Percentiles rank a stretch among this genome's conserved stretches.
Evolutionary conservation across 2,888 invertebrate species (phyloP).

Genomic region (Choreutis nemorana): DNA sequence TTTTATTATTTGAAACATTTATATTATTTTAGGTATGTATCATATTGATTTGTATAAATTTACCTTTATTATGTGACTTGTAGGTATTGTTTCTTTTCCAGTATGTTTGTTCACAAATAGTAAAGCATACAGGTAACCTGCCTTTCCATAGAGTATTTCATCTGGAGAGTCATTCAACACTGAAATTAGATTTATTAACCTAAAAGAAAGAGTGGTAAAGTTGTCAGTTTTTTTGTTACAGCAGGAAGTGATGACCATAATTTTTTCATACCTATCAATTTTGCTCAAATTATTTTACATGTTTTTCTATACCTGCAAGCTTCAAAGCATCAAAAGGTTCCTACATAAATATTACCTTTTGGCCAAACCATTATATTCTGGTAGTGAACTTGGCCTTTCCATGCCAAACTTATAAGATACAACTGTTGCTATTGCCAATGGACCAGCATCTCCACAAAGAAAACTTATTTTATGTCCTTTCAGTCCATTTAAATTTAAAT

Average conservation of each 20-base stretch:
- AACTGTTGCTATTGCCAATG: slow-evolving; percentile 76
- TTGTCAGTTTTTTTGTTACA: neutral
- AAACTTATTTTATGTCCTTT: slow-evolving; percentile 68
- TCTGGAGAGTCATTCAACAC: slow-evolving; percentile 67
- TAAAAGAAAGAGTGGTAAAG: neutral
- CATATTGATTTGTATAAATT: no score
- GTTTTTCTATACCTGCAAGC: neutral
- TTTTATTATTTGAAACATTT: no score
- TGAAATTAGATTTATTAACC: neutral
- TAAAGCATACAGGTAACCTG: slow-evolving; percentile 82
- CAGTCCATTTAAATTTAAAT: slow-evolving; percentile 30
- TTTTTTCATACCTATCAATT: no score
- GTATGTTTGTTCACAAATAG: slow-evolving; percentile 74
- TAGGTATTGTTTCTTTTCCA: slow-evolving; percentile 66
- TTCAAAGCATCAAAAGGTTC: no score
- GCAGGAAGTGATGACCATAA: no score
- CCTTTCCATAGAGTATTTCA: slow-evolving; percentile 86
- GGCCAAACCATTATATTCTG: slow-evolving; percentile 54
- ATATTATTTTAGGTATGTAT: no score
- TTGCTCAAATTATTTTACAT: neutral
- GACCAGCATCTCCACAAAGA: slow-evolving; percentile 81
- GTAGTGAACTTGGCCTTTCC: slow-evolving; percentile 30
- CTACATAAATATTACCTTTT: slow-evolving; percentile 44
- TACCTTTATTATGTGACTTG: slow-evolving; percentile 68
- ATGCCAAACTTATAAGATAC: slow-evolving; percentile 67